phyloP scores from a whole-genome alignment of 2,113 vertebrate species.

The Cyprinodon tularosa region DNA sequence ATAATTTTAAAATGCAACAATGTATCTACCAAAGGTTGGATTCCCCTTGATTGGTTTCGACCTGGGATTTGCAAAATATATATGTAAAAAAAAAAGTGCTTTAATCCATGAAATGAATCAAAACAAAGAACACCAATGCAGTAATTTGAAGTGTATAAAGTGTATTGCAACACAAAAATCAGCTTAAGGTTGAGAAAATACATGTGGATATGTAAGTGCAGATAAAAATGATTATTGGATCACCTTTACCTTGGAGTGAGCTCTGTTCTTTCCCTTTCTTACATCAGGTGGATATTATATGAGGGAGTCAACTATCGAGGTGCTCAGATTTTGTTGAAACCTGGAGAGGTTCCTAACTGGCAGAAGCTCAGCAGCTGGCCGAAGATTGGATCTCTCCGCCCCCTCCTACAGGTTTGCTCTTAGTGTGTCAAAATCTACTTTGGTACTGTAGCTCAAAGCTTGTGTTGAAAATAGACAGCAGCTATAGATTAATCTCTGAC shows the following conservation, averaged over 20 bases:
- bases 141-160: not conserved
- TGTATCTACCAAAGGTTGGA: not conserved
- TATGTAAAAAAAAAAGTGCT: not conserved
- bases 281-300: conserved; percentile 88
- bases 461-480: not conserved
- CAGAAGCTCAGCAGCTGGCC: conserved; percentile 79
- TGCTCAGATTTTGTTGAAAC: conserved; percentile 85
- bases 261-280: conserved; percentile 1
- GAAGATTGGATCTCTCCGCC: conserved; percentile 90
- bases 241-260: not conserved
- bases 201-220: not conserved
- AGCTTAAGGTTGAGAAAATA: not conserved
- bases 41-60: not conserved
- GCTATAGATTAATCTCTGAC: not conserved
- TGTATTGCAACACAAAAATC: not conserved
- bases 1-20: not conserved
- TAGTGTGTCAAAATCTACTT: no score
- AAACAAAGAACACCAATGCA: not conserved
- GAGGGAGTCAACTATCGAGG: conserved; percentile 89
- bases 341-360: conserved; percentile 86
- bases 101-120: not conserved
- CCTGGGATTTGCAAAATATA: no score
- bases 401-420: conserved; percentile 86
- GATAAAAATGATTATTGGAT: not conserved
- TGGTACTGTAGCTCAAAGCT: not conserved